Percentiles rank a stretch among this genome's conserved stretches.
Conservation (phyloP, 2,113 vertebrate species). For the Mirza zaza region DNA sequence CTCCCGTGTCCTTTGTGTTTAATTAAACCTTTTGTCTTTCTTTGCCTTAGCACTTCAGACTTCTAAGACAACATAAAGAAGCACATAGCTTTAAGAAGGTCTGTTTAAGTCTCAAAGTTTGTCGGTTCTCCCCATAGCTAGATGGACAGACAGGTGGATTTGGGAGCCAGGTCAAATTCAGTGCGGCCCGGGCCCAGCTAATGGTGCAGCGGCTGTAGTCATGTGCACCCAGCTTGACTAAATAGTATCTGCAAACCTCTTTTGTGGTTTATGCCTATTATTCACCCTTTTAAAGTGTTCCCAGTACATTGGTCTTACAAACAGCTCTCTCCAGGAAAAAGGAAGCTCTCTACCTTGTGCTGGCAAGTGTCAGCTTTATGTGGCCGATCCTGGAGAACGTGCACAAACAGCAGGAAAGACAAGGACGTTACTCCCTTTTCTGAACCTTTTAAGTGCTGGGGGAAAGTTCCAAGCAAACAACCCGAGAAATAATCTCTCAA, state of each 20-base stretch:
- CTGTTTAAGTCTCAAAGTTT: neutral
- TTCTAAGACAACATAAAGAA: neutral
- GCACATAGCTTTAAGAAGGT: neutral
- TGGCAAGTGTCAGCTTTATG: neutral
- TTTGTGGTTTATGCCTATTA: neutral
- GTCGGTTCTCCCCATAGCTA: neutral
- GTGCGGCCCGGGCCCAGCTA: neutral
- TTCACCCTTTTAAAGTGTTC: neutral
- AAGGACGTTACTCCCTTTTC: neutral
- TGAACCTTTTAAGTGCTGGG: neutral
- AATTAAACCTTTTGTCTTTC: conserved; percentile 54
- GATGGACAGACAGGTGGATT: neutral
- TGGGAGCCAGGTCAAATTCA: neutral
- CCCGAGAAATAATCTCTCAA: neutral
- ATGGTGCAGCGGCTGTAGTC: neutral
- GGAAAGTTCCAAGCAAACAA: neutral
- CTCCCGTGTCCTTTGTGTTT: conserved; percentile 8
- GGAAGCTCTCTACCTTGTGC: neutral
- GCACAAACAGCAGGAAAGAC: neutral
- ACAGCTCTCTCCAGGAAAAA: neutral
- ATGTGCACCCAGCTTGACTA: neutral
- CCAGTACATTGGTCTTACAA: neutral
- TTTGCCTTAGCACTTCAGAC: conserved; percentile 41
- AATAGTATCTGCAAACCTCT: neutral
- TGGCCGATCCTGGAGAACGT: neutral